Evolutionary conservation across 2,888 invertebrate species (phyloP).

Genomic region (Xestia c-nigrum): DNA sequence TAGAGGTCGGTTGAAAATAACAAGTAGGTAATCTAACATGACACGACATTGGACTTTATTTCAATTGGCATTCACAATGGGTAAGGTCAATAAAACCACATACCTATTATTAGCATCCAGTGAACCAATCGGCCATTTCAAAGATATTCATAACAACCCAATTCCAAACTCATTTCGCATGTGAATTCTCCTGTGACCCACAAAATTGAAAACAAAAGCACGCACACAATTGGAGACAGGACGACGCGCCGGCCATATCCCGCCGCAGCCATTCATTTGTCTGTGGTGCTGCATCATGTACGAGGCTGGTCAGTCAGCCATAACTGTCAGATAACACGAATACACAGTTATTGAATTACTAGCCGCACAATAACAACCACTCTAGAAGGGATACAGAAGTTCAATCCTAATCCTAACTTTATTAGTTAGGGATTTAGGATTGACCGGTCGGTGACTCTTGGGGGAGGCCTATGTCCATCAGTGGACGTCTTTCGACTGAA

Average conservation of each 20-base stretch:
- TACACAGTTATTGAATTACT: constrained; percentile 62
- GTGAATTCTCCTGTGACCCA: constrained; percentile 5
- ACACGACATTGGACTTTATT: not conserved
- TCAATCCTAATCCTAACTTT: not conserved
- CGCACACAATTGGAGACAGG: constrained; percentile 8
- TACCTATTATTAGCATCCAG: too few species aligned
- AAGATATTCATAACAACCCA: not conserved
- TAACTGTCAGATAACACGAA: constrained; percentile 61
- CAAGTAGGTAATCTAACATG: too few species aligned
- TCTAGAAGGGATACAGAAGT: constrained; percentile 24
- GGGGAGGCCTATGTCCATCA: too few species aligned
- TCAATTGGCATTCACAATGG: not conserved
- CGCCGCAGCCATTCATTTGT: constrained; percentile 39
- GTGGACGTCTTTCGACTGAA: too few species aligned
- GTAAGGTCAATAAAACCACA: not conserved
- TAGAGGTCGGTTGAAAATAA: too few species aligned
- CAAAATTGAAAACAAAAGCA: constrained; percentile 45
- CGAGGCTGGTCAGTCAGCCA: constrained; percentile 45
- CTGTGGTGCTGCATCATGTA: constrained; percentile 44
- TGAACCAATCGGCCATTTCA: not conserved
- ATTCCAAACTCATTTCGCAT: constrained; percentile 9
- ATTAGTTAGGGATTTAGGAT: too few species aligned
- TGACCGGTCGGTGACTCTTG: too few species aligned
- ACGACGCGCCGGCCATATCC: constrained; percentile 6
- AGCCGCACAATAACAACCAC: constrained; percentile 40